Base-by-base conservation (phyloP, 1,140 invertebrate species). In the Procambarus virginalis region DNA sequence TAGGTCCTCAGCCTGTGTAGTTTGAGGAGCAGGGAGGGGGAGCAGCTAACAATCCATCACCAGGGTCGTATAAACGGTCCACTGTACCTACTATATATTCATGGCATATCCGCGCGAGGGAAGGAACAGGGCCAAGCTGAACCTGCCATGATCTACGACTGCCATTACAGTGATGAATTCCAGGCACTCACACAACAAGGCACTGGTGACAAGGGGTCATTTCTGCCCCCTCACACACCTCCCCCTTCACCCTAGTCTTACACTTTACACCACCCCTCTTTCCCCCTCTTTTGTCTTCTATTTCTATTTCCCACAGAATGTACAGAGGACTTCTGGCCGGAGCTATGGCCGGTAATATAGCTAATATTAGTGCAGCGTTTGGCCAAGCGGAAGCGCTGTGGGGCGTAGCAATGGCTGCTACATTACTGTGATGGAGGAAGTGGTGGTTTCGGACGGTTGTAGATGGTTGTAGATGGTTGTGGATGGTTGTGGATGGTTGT, bases 101-200 rank as follows among this genome's bases (percentile, higher is more conserved):
- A 85, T 85, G 84, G 84, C 84, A 76, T 58, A 55, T 46, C 84
- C 46, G 83, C 70, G 73, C 51, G 75, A 4, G 73, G 34, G 64
- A 55, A 60, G 84, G 73, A 77, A 85, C 84, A 85, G 84, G 84
- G 70, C 84, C 84, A 76, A 51, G 73, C 84, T 34, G 75, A 49
- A 77, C n/a, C n/a, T 48, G 58, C 58, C 80, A 60, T 85, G 84
- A 85, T 85, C 70, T 77, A 85, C 73, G 84, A 77, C 70, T 85
- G 73, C 70, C 73, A 85, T 85, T 85, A 85, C 73, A 45, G 17
- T 85, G 84, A 85, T 77, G 73, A 76, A 85, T 85, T 75, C 70
- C 73, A 34, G 84, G 84, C 84, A 77, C 84, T 85, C 84, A 85
- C 84, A 85, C 84, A 75, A 85, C 84, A 85, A 85, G 70, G 84